phyloP scores from a whole-genome alignment of 2,797 vertebrate genomes.

The Platyrinchus mystaceus region DNA sequence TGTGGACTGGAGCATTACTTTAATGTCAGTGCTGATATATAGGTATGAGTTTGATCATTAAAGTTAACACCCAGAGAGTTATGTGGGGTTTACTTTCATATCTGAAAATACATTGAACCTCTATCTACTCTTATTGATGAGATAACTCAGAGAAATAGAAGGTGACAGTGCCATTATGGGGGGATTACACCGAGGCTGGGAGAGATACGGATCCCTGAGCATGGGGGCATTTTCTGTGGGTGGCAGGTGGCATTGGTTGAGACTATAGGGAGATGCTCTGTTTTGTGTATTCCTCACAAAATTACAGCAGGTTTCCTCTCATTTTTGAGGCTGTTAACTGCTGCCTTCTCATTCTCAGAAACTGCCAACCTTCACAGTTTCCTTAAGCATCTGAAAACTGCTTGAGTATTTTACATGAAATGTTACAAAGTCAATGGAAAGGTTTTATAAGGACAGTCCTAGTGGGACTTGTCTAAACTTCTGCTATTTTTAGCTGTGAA shows the following conservation, averaged over 20 bases:
- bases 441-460: not conserved
- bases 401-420: not conserved
- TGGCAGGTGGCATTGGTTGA: not conserved
- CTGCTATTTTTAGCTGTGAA: not conserved
- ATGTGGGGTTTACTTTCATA: slow-evolving; percentile 51
- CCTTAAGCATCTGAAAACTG: not conserved
- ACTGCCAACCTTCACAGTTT: not conserved
- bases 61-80: slow-evolving; percentile 48
- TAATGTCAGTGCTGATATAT: slow-evolving; percentile 58
- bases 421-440: not conserved
- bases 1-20: slow-evolving; percentile 34
- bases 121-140: slow-evolving; percentile 49
- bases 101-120: slow-evolving; percentile 57
- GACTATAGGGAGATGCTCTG: not conserved
- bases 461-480: not conserved
- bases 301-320: not conserved
- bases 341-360: not conserved
- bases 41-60: slow-evolving; percentile 53
- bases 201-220: not conserved
- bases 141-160: slow-evolving; percentile 58
- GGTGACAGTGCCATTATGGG: slow-evolving; percentile 28
- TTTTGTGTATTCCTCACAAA: not conserved
- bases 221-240: not conserved
- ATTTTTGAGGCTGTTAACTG: not conserved
- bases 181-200: not conserved